Evolutionary conservation across 2,888 invertebrate species (phyloP), one percentile per base, ranked within the genome.

Genomic region (Oscheius sp.): DNA sequence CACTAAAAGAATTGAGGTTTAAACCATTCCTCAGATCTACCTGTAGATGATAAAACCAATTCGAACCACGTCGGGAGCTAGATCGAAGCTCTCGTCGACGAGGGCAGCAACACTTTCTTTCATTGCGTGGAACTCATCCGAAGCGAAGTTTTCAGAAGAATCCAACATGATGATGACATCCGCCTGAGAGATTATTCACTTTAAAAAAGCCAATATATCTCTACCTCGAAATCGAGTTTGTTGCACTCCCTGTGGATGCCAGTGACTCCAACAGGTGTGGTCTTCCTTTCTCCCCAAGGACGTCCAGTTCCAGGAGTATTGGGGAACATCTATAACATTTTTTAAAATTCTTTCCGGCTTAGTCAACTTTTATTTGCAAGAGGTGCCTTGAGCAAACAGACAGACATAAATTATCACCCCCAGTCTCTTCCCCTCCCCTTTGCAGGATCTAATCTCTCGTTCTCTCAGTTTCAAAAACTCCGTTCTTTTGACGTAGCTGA

Each of bases 91-190:
- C 45, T 82, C 83, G 55, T 85, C 85, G 17, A 86, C 79, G 0
- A 85, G 72, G 5, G 80, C 78, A 17, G 81, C 82, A n/a, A 85
- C 73, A 25, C 82, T 78, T 55, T 86, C 85, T 31, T 82, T 80
- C 70, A 83, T 73, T 17, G 71, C 76, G 2, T 70, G 72, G 58
- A 84, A 85, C 29, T 83, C 78, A 29, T 78, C 78, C n/a, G 74
- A 58, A 25, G 71, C 67, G 72, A 85, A 84, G 63, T 84, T 85
- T 61, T 81, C 81, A 12, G 85, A 85, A 0, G 83, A 82, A 67
- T 85, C 85, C n/a, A 85, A 65, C 39, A 83, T 79, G 12, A 85
- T 71, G 46, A 85, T 77, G n/a, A 85, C 75, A 48, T 85, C 85
- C 8, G 81, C 74, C 74, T 79, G 65, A 33, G 67, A 53, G 1